Conservation (phyloP, 2,113 vertebrate species). For the Notothenia coriiceps region DNA sequence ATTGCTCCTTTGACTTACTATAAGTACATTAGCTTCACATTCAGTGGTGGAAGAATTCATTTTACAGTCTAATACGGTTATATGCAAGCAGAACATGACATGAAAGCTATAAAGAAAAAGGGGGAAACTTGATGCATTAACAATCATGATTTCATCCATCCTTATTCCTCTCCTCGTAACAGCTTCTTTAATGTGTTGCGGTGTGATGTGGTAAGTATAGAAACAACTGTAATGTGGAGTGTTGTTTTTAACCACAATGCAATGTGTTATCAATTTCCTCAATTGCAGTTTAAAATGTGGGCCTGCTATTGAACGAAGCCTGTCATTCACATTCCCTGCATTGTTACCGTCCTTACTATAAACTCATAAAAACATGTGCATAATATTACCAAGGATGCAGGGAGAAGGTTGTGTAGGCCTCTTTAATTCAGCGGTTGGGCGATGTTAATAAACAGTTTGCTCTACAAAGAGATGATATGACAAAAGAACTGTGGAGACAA, state of each 20-base stretch:
- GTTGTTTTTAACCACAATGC: constrained; percentile 31
- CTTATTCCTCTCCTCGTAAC: constrained; percentile 4
- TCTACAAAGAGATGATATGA: constrained; percentile 82
- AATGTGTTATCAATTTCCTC: constrained; percentile 27
- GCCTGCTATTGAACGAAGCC: constrained; percentile 42
- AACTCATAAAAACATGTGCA: constrained; percentile 39
- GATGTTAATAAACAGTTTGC: constrained; percentile 84
- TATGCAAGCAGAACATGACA: constrained; percentile 11
- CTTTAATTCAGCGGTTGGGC: constrained; percentile 77
- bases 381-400: constrained; percentile 51
- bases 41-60: constrained; percentile 36
- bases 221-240: neutral
- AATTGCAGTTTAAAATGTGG: constrained; percentile 22
- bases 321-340: constrained; percentile 46
- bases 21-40: constrained; percentile 34
- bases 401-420: constrained; percentile 49
- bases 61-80: constrained; percentile 20
- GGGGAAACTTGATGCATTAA: neutral
- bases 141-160: constrained; percentile 34
- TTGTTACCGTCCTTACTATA: constrained; percentile 51
- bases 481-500: constrained; percentile 81
- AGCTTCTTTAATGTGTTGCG: constrained; percentile 6
- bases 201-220: neutral
- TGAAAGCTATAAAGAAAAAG: constrained; percentile 24
- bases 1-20: constrained; percentile 31